Conservation (phyloP, 2,888 invertebrate genomes). For the Lepidonotus clava region DNA sequence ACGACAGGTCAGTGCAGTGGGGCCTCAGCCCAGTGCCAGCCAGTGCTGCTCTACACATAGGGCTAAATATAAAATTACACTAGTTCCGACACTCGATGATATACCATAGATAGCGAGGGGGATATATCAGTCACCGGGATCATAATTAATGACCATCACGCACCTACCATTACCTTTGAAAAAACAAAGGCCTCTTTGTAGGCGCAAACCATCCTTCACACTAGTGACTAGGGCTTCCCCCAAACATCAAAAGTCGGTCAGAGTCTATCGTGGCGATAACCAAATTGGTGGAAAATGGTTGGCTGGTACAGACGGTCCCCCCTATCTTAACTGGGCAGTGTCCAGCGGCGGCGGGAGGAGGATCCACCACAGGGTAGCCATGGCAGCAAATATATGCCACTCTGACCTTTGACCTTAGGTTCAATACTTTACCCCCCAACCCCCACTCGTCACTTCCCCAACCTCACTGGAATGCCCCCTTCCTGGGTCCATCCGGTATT, state of each 20-base stretch:
- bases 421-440: too few relatives aligned
- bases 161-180: neutral
- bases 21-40: conserved; percentile 11
- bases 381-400: neutral
- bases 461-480: too few relatives aligned
- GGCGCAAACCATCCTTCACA: neutral
- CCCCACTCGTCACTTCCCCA: too few relatives aligned
- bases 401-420: neutral
- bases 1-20: conserved; percentile 7
- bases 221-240: neutral
- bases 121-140: conserved; percentile 24
- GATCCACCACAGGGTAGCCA: neutral
- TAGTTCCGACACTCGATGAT: neutral
- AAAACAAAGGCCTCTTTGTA: conserved; percentile 4
- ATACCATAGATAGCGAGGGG: neutral
- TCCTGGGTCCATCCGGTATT: too few relatives aligned
- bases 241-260: neutral
- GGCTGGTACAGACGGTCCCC: neutral
- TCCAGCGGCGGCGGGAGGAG: neutral
- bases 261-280: neutral
- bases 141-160: conserved; percentile 29
- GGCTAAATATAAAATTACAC: conserved; percentile 18
- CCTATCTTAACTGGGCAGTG: too few relatives aligned
- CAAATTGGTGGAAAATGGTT: neutral
- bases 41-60: neutral